Evolutionary conservation across 2,888 invertebrate species (phyloP).

Genomic region (Lithodes maja): DNA sequence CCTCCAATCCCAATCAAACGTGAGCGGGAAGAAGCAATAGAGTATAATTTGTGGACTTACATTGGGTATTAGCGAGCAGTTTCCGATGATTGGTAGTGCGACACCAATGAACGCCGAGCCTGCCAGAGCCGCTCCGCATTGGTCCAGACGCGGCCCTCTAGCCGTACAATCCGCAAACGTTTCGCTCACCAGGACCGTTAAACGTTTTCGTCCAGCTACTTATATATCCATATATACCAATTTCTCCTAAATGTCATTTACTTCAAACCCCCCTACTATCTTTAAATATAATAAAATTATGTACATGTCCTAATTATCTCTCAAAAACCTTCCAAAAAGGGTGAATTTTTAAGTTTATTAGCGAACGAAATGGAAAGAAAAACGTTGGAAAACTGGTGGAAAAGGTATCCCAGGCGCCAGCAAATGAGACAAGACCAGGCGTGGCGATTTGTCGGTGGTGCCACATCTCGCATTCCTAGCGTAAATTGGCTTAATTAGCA

Average conservation of each 20-base stretch:
- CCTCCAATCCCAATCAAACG: conserved; percentile 65
- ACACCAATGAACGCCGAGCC: conserved; percentile 70
- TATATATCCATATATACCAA: background rate
- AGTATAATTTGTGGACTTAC: conserved; percentile 70
- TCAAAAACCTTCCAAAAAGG: background rate
- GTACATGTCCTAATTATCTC: background rate
- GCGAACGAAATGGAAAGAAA: conserved; percentile 23
- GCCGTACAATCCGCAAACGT: conserved; percentile 16
- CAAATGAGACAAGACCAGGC: conserved; percentile 70
- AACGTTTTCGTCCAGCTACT: conserved; percentile 1
- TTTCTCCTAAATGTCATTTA: background rate
- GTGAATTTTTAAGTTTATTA: background rate
- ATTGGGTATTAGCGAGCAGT: conserved; percentile 70
- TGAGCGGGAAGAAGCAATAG: conserved; percentile 70
- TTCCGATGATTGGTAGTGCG: conserved; percentile 71
- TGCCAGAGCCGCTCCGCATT: conserved; percentile 65
- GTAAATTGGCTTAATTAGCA: conserved; percentile 51
- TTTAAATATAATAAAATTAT: background rate
- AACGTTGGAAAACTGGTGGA: background rate
- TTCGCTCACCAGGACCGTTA: conserved; percentile 39
- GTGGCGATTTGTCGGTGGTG: conserved; percentile 66
- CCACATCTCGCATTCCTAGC: conserved; percentile 59
- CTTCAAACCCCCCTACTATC: background rate
- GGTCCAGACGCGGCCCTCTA: conserved; percentile 56
- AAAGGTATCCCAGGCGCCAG: conserved; percentile 50